Percentiles rank a stretch among this genome's conserved stretches.
Evolutionary conservation across 2,888 invertebrate species (phyloP).

Genomic region (Andrena hattorfiana): DNA sequence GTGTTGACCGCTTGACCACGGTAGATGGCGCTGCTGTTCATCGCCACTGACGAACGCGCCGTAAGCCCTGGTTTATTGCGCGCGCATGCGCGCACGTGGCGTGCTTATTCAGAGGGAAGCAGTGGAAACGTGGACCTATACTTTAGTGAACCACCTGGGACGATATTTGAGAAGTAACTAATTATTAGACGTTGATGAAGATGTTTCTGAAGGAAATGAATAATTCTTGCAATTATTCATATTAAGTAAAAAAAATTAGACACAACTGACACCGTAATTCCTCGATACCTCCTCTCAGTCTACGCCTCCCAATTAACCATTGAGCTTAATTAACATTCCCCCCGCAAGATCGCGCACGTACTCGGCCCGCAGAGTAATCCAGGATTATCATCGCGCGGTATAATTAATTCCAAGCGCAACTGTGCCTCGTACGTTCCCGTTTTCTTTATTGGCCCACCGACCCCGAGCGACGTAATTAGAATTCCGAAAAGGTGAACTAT

Average conservation of each 20-base stretch:
- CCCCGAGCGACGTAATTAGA: constrained; percentile 24
- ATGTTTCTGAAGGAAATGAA: no score
- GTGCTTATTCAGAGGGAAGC: background rate
- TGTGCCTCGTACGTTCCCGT: no score
- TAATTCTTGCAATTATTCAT: background rate
- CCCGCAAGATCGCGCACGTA: background rate
- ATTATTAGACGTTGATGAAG: no score
- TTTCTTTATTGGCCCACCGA: constrained; percentile 1
- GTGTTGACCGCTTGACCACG: constrained; percentile 74
- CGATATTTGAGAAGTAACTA: no score
- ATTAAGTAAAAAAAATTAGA: background rate
- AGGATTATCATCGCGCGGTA: background rate
- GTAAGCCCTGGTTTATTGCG: constrained; percentile 40
- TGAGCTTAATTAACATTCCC: constrained; percentile 3
- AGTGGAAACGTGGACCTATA: no score
- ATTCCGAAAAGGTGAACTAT: constrained; percentile 38
- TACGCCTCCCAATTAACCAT: background rate
- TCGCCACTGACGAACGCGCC: constrained; percentile 73
- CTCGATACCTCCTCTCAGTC: background rate
- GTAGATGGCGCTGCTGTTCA: constrained; percentile 72
- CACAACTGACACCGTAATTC: background rate
- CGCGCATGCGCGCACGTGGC: background rate
- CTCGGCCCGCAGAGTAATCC: background rate
- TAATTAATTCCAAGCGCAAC: constrained; percentile 1
- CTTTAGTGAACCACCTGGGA: no score